Percentiles rank a stretch among this genome's conserved stretches.
Conservation (phyloP, 2,888 invertebrate species). For the Harpalus rufipes region DNA sequence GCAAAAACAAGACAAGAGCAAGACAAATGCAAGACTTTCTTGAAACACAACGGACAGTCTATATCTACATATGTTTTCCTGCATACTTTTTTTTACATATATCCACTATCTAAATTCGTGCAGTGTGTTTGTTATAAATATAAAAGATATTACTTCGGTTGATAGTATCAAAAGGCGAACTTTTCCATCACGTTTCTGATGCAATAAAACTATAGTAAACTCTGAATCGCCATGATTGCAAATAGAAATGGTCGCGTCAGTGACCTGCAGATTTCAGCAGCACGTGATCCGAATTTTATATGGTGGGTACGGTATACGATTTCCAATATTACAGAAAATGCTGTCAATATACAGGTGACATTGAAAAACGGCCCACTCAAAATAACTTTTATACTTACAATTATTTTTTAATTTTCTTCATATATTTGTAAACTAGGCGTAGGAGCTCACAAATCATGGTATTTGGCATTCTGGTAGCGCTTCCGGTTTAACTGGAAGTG, state of each 20-base stretch:
- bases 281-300: neutral
- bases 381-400: too few relatives aligned
- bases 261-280: neutral
- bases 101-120: neutral
- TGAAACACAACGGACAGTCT: too few relatives aligned
- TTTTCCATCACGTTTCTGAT: neutral
- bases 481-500: too few relatives aligned
- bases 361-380: too few relatives aligned
- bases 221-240: conserved; percentile 5
- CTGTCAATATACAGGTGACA: too few relatives aligned
- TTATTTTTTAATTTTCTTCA: too few relatives aligned
- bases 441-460: too few relatives aligned
- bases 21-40: too few relatives aligned
- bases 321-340: neutral
- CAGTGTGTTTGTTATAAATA: neutral
- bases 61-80: too few relatives aligned
- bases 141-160: neutral
- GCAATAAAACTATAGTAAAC: neutral
- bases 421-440: too few relatives aligned
- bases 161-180: neutral
- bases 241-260: neutral
- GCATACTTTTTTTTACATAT: neutral
- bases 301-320: neutral
- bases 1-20: too few relatives aligned
- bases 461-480: too few relatives aligned